Conservation (phyloP, 2,888 invertebrate species). For the Drosophila histrio region DNA sequence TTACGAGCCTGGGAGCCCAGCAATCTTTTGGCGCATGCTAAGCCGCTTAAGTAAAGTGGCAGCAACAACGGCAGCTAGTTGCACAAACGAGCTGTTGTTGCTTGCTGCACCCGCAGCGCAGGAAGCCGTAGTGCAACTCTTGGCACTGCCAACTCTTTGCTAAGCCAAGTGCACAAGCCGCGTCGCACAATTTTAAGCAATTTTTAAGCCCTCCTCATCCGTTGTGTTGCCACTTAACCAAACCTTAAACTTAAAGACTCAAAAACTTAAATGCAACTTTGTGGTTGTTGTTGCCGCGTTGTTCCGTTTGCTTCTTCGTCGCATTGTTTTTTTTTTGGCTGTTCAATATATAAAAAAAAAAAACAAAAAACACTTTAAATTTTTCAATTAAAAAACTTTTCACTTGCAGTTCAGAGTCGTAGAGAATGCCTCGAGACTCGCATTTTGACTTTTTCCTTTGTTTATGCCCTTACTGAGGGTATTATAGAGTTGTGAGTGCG, state of each 20-base stretch:
- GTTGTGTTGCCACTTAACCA: slow-evolving; percentile 51
- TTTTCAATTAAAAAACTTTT: slow-evolving; percentile 82
- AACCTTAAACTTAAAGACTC: slow-evolving; percentile 33
- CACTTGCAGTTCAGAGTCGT: slow-evolving; percentile 45
- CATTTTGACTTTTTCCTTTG: slow-evolving; percentile 30
- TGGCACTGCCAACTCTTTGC: slow-evolving; percentile 34
- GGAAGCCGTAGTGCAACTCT: slow-evolving; percentile 46
- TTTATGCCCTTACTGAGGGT: neutral
- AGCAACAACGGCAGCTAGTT: slow-evolving; percentile 17
- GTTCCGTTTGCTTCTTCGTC: neutral
- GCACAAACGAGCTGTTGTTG: slow-evolving; percentile 16
- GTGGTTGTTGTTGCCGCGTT: slow-evolving; percentile 25
- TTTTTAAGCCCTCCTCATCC: slow-evolving; percentile 46
- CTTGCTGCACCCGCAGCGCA: slow-evolving; percentile 50
- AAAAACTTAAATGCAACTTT: slow-evolving; percentile 9
- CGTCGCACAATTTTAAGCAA: slow-evolving; percentile 35
- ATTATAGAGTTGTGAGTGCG: neutral
- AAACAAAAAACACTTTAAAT: slow-evolving; percentile 75
- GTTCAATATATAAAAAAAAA: slow-evolving; percentile 73
- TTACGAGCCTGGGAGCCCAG: slow-evolving; percentile 38
- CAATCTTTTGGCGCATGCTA: slow-evolving; percentile 58
- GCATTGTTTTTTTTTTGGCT: neutral
- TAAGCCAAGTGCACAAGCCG: slow-evolving; percentile 34
- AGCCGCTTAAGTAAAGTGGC: slow-evolving; percentile 65
- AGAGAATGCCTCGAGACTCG: slow-evolving; percentile 18